phyloP scores from a whole-genome alignment of 1,140 invertebrate species.

The Trachymyrmex cornetzi region DNA sequence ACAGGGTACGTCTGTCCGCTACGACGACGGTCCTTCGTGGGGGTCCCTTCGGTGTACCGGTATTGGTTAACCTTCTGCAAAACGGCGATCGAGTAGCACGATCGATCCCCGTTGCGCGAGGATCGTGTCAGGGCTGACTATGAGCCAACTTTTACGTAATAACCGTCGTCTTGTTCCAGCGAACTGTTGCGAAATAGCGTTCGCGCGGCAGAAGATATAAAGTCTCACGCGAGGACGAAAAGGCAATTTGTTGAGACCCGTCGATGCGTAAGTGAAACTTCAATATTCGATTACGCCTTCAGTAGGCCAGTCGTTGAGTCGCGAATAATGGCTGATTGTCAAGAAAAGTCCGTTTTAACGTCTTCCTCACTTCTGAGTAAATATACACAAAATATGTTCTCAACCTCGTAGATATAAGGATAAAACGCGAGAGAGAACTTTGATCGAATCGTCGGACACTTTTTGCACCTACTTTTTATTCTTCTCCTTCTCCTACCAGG shows the following conservation, averaged over 20 bases:
- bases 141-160: conserved; percentile 70
- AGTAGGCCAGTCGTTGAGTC: conserved; percentile 28
- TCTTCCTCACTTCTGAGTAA: not conserved
- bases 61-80: conserved; percentile 53
- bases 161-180: conserved; percentile 60
- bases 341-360: not conserved
- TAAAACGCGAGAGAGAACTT: not conserved
- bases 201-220: conserved; percentile 42
- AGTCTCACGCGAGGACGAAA: conserved; percentile 64
- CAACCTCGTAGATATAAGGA: not conserved
- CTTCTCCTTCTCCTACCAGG: not conserved
- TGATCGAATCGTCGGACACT: not conserved
- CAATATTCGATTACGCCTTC: conserved; percentile 60
- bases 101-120: conserved; percentile 61
- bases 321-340: conserved; percentile 1
- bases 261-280: conserved; percentile 63
- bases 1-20: not conserved
- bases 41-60: not conserved
- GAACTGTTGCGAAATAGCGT: conserved; percentile 65
- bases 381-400: not conserved
- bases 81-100: conserved; percentile 61
- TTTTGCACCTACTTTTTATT: not conserved
- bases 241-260: conserved; percentile 51
- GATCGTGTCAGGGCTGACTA: conserved; percentile 67
- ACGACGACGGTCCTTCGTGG: not conserved